phyloP scores from a whole-genome alignment of 1,140 invertebrate species.

The Dinoponera quadriceps region DNA sequence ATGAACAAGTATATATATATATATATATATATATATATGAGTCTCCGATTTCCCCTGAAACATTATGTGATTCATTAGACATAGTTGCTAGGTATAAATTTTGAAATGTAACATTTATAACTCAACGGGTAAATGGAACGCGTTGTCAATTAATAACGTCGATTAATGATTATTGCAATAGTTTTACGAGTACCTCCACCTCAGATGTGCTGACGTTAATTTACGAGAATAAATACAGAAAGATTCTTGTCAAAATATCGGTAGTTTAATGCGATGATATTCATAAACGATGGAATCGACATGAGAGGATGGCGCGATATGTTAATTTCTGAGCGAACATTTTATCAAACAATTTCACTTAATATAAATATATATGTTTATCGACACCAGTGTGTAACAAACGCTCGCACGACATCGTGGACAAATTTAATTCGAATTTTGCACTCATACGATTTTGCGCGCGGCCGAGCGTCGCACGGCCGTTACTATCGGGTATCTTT shows the following conservation, averaged over 20 bases:
- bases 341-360: constrained; percentile 33
- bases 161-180: constrained; percentile 8
- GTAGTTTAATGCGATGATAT: neutral
- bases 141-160: neutral
- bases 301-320: neutral
- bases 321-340: constrained; percentile 8
- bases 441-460: neutral
- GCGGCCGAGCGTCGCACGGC: neutral
- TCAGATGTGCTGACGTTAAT: neutral
- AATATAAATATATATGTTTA: constrained; percentile 12
- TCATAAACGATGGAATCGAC: constrained; percentile 14
- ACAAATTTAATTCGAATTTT: constrained; percentile 29
- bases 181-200: neutral
- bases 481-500: constrained; percentile 41
- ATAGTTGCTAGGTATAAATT: constrained; percentile 2
- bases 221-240: constrained; percentile 2
- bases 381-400: constrained; percentile 3
- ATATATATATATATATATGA: constrained; percentile 7
- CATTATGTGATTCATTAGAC: constrained; percentile 17
- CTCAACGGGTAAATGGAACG: neutral
- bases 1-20: constrained; percentile 9
- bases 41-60: constrained; percentile 5
- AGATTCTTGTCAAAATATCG: neutral
- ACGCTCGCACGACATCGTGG: neutral
- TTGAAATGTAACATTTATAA: constrained; percentile 18